These are phyloP conservation scores for Diploscapter pachys DNA, from an alignment of 1,140 invertebrate species.

Conservation along the genomic window DNA sequence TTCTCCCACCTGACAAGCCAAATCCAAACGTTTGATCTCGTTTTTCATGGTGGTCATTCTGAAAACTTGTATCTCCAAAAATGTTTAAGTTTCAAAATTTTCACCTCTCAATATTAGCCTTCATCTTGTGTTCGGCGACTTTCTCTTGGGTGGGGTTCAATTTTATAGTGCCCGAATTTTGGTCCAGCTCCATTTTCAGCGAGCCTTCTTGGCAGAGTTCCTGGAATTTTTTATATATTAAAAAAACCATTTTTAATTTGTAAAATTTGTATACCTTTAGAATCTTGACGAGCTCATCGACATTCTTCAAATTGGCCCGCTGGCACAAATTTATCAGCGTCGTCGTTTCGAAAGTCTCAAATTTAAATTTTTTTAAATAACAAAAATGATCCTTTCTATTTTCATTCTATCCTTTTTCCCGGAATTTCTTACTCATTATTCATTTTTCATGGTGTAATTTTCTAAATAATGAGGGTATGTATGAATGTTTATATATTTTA, in stretches of 20 bases:
- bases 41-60: not conserved
- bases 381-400: too few species aligned
- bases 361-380: too few species aligned
- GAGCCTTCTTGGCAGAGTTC: not conserved
- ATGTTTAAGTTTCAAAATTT: not conserved
- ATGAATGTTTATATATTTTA: conserved; percentile 7
- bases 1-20: conserved; percentile 5
- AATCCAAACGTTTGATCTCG: conserved; percentile 5
- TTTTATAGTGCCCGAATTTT: too few species aligned
- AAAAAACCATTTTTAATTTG: too few species aligned
- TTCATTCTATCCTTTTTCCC: too few species aligned
- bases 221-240: not conserved
- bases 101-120: not conserved
- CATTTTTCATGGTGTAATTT: conserved; percentile 2
- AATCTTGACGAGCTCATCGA: too few species aligned
- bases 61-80: not conserved
- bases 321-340: too few species aligned
- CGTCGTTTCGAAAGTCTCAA: too few species aligned
- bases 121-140: conserved; percentile 2
- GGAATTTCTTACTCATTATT: not conserved
- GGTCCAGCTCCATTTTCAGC: not conserved
- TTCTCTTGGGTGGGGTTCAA: not conserved
- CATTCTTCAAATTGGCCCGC: too few species aligned
- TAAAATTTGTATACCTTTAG: too few species aligned
- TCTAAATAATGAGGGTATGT: conserved; percentile 2